Conservation (phyloP, 2,797 vertebrate species). For the Epinephelus coioides region DNA sequence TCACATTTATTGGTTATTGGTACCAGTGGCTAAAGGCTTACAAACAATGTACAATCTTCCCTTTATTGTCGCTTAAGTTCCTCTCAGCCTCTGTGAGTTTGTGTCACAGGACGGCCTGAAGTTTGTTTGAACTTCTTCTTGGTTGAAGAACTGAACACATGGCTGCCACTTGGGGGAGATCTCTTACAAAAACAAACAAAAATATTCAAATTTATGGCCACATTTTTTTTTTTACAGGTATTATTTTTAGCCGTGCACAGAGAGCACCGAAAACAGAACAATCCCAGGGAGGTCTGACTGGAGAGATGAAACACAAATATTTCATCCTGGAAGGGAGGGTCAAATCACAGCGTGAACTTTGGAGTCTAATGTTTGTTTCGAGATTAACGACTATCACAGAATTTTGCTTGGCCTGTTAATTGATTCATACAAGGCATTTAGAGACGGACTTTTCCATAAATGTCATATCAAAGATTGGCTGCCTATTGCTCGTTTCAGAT, state of each 20-base stretch:
- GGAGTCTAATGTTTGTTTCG: not conserved
- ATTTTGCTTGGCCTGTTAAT: not conserved
- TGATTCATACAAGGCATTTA: not conserved
- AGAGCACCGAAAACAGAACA: constrained; percentile 32
- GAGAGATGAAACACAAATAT: constrained; percentile 29
- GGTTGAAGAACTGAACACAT: constrained; percentile 50
- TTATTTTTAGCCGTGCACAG: constrained; percentile 58
- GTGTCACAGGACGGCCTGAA: constrained; percentile 20
- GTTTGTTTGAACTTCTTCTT: constrained; percentile 62
- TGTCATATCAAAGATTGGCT: not conserved
- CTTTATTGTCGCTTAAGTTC: not conserved
- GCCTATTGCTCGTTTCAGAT: not conserved
- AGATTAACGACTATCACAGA: not conserved
- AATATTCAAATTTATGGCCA: constrained; percentile 46
- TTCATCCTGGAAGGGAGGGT: constrained; percentile 16
- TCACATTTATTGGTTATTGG: not conserved
- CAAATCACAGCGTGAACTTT: constrained; percentile 5
- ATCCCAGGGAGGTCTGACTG: constrained; percentile 36
- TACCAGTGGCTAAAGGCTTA: not conserved
- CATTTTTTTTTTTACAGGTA: constrained; percentile 31
- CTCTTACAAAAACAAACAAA: constrained; percentile 42
- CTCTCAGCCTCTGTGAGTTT: constrained; percentile 5
- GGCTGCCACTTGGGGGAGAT: constrained; percentile 54
- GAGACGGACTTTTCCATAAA: not conserved
- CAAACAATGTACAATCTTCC: not conserved